phyloP scores from a whole-genome alignment of 2,113 vertebrate species.

The Sphaerodactylus townsendi region DNA sequence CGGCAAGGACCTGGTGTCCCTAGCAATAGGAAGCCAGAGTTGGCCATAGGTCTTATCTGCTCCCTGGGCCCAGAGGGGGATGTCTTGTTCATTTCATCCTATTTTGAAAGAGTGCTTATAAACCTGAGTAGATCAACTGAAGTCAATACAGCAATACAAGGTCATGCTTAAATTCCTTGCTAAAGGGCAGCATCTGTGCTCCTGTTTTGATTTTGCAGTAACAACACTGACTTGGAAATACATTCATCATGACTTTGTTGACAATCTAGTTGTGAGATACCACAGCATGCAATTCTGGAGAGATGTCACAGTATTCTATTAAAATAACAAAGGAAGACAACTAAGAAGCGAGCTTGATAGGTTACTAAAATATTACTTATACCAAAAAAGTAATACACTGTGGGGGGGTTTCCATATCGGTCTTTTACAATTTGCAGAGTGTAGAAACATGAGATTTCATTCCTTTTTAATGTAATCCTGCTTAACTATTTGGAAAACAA shows the following conservation, averaged over 20 bases:
- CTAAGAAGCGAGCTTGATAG: neutral
- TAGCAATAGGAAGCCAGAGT: neutral
- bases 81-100: neutral
- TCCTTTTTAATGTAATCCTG: conserved; percentile 16
- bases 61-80: neutral
- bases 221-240: conserved; percentile 6
- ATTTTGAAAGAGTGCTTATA: neutral
- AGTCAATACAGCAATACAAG: neutral
- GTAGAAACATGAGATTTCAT: conserved; percentile 14
- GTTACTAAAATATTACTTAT: neutral
- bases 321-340: conserved; percentile 31
- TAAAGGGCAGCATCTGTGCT: neutral
- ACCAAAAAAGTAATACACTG: neutral
- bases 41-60: neutral
- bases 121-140: neutral
- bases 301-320: conserved; percentile 2
- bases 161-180: conserved; percentile 1
- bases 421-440: conserved; percentile 38
- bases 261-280: conserved; percentile 23
- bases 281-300: conserved; percentile 3
- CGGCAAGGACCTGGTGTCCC: too few species aligned
- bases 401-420: neutral
- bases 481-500: conserved; percentile 12
- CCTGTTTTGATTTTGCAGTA: conserved; percentile 5
- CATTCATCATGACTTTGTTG: neutral